Percentiles rank a stretch among this genome's conserved stretches.
Evolutionary conservation across 2,113 vertebrate genomes (phyloP).

Genomic region (Cephalopterus ornatus): DNA sequence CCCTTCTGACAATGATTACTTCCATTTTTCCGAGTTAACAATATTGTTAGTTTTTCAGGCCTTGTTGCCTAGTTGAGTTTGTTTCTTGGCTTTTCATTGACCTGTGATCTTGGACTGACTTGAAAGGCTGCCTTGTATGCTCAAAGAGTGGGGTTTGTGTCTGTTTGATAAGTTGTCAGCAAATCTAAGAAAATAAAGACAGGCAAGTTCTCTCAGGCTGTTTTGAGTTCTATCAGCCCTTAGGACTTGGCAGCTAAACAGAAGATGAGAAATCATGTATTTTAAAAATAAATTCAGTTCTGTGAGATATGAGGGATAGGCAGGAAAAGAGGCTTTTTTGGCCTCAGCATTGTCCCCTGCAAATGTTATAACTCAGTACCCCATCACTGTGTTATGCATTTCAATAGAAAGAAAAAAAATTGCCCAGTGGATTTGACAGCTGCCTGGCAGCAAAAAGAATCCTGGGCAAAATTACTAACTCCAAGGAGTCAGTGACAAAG

Average conservation of each 20-base stretch:
- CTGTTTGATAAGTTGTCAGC: constrained; percentile 25
- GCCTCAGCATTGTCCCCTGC: not conserved
- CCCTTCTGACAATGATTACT: not conserved
- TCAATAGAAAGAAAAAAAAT: constrained; percentile 11
- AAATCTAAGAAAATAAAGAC: constrained; percentile 41
- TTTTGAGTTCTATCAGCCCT: constrained; percentile 13
- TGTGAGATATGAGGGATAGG: not conserved
- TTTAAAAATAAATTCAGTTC: constrained; percentile 25
- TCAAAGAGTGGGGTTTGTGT: constrained; percentile 23
- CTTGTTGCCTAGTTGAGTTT: not conserved
- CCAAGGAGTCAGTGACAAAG: constrained; percentile 20
- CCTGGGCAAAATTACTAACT: constrained; percentile 22
- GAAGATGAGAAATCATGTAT: constrained; percentile 19
- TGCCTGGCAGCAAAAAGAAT: constrained; percentile 15
- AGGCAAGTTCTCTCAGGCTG: constrained; percentile 5
- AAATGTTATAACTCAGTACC: not conserved
- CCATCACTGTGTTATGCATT: not conserved
- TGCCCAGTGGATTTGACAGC: not conserved
- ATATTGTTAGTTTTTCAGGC: constrained; percentile 18
- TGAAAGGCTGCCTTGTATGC: constrained; percentile 24
- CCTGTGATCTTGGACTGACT: constrained; percentile 48
- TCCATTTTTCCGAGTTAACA: constrained; percentile 23
- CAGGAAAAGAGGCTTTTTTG: not conserved
- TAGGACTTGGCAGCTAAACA: constrained; percentile 36
- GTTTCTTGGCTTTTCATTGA: constrained; percentile 31